Conservation (phyloP, 2,113 vertebrate genomes). For the Xiphophorus couchianus region DNA sequence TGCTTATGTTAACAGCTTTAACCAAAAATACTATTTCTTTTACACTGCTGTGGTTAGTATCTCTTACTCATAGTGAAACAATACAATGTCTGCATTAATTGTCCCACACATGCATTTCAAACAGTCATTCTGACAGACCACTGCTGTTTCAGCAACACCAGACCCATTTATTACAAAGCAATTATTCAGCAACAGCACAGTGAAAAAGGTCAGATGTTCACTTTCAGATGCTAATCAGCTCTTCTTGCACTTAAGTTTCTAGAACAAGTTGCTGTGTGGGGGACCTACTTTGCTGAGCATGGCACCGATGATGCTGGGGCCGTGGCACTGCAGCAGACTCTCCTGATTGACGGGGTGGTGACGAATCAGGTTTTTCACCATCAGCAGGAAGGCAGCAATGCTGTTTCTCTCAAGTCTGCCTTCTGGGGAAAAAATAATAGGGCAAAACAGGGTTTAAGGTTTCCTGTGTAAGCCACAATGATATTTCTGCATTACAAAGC, state of each 20-base stretch:
- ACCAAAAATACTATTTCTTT: not conserved
- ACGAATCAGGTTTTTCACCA: slow-evolving; percentile 92
- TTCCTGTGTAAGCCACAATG: slow-evolving; percentile 41
- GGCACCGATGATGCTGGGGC: slow-evolving; percentile 88
- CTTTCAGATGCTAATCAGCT: slow-evolving; percentile 41
- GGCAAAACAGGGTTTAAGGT: slow-evolving; percentile 20
- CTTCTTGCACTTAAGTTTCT: slow-evolving; percentile 11
- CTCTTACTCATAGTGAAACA: slow-evolving; percentile 13
- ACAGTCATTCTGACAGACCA: slow-evolving; percentile 31
- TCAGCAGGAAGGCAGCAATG: slow-evolving; percentile 92
- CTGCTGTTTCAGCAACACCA: slow-evolving; percentile 35
- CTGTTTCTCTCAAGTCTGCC: slow-evolving; percentile 89
- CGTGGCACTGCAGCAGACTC: slow-evolving; percentile 91
- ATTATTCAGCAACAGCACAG: slow-evolving; percentile 24
- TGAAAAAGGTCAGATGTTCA: slow-evolving; percentile 48
- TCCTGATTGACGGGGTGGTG: slow-evolving; percentile 92
- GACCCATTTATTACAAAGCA: slow-evolving; percentile 44
- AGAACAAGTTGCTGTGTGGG: not conserved
- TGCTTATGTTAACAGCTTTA: not conserved
- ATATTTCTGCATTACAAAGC: slow-evolving; percentile 30
- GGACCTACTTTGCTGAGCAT: slow-evolving; percentile 90
- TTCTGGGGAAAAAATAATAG: slow-evolving; percentile 74
- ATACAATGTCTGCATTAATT: slow-evolving; percentile 11
- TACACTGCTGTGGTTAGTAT: not conserved
- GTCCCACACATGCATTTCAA: slow-evolving; percentile 36